These are phyloP conservation scores for Orgyia antiqua DNA, from an alignment of 2,888 invertebrate genomes.

Conservation along the genomic window DNA sequence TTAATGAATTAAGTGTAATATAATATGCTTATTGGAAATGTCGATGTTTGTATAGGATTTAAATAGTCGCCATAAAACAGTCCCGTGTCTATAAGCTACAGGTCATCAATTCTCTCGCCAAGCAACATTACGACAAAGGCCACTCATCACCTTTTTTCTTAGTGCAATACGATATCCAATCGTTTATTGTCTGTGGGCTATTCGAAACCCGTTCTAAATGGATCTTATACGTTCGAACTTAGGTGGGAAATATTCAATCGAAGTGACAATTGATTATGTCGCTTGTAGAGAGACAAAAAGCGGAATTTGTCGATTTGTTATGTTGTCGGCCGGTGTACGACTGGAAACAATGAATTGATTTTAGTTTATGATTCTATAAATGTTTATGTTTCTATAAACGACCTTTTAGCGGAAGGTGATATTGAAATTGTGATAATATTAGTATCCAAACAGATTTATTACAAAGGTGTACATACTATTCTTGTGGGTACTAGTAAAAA, in stretches of 20 bases:
- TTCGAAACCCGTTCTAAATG: constrained; percentile 67
- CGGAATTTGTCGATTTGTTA: constrained; percentile 71
- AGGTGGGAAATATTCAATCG: constrained; percentile 62
- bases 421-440: constrained; percentile 68
- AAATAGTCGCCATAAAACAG: constrained; percentile 43
- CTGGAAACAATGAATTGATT: constrained; percentile 70
- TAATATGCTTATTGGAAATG: constrained; percentile 37
- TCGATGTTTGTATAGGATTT: constrained; percentile 44
- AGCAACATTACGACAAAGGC: constrained; percentile 43
- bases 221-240: constrained; percentile 56
- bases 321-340: constrained; percentile 65
- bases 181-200: constrained; percentile 60
- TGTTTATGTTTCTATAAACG: constrained; percentile 73
- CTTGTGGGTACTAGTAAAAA: too few species aligned
- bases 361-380: constrained; percentile 76
- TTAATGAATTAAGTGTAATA: constrained; percentile 46
- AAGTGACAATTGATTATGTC: constrained; percentile 74
- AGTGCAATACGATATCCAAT: constrained; percentile 71
- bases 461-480: too few species aligned
- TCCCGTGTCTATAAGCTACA: constrained; percentile 37
- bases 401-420: constrained; percentile 64
- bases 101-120: constrained; percentile 63
- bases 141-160: constrained; percentile 73
- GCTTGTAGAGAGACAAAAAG: constrained; percentile 66
- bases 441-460: constrained; percentile 60